Conservation (phyloP, 2,113 vertebrate genomes). For the Tachysurus fulvidraco region DNA sequence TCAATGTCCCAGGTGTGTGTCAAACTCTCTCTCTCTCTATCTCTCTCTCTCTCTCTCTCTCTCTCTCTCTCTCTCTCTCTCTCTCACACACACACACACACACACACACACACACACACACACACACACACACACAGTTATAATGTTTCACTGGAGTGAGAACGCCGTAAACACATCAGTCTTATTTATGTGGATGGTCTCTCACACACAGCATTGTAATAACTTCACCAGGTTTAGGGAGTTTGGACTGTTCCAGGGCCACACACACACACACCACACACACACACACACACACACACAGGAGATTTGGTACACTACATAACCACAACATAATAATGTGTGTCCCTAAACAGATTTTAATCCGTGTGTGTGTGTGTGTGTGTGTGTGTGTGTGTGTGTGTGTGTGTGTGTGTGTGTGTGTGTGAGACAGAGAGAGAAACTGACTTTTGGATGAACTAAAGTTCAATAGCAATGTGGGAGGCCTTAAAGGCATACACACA, state of each 20-base stretch:
- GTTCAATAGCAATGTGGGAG: conserved; percentile 31
- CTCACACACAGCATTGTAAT: conserved; percentile 39
- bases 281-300: conserved; percentile 36
- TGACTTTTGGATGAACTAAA: conserved; percentile 45
- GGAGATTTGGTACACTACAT: background rate
- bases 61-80: background rate
- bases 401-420: background rate
- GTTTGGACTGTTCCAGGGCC: conserved; percentile 25
- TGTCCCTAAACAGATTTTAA: conserved; percentile 20
- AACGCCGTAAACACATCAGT: conserved; percentile 52
- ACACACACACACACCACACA: conserved; percentile 45
- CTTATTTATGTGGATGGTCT: conserved; percentile 56
- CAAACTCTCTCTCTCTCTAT: background rate
- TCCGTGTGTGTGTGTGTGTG: background rate
- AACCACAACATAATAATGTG: background rate
- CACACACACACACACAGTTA: conserved; percentile 28
- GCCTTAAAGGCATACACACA: conserved; percentile 15
- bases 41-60: conserved; percentile 4
- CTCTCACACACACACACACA: conserved; percentile 15
- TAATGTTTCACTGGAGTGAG: conserved; percentile 49
- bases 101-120: conserved; percentile 21
- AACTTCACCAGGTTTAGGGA: conserved; percentile 45
- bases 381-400: conserved; percentile 10
- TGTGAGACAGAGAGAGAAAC: too few species aligned
- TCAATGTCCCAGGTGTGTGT: conserved; percentile 88